A percentile compares a stretch with the other conserved stretches of the same genome.
These are phyloP conservation scores for Megalops atlanticus DNA, from an alignment of 2,113 vertebrate genomes.

Conservation along the genomic window DNA sequence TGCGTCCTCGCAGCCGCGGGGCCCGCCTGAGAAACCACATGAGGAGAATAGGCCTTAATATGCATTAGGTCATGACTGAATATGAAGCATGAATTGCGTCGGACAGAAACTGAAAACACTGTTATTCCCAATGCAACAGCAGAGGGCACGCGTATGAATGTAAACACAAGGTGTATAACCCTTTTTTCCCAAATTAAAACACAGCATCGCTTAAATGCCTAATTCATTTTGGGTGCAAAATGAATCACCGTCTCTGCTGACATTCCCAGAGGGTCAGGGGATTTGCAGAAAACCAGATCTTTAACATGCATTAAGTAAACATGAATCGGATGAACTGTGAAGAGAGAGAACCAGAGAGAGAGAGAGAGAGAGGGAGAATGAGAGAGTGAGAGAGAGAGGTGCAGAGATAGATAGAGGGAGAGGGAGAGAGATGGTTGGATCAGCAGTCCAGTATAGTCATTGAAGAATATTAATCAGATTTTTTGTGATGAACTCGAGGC, in stretches of 20 bases:
- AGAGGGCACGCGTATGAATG: background rate
- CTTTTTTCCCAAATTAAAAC: background rate
- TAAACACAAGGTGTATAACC: background rate
- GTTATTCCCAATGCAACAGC: background rate
- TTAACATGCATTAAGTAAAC: background rate
- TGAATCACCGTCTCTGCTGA: background rate
- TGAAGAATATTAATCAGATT: background rate
- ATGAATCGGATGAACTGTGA: background rate
- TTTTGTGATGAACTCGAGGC: background rate
- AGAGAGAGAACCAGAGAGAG: no score
- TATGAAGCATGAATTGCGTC: background rate
- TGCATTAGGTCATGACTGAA: background rate
- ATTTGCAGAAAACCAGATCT: background rate
- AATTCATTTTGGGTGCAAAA: background rate
- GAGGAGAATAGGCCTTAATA: background rate
- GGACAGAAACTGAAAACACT: background rate
- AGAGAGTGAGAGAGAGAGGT: no score
- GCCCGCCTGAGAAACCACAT: background rate
- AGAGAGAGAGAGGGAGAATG: no score
- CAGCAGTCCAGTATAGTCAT: no score
- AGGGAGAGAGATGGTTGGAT: background rate
- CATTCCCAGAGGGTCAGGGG: background rate
- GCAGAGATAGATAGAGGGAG: background rate
- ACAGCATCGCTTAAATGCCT: background rate
- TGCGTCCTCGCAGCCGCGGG: background rate